Evolutionary conservation across 1,140 invertebrate species (phyloP), one percentile per base, ranked within the genome.

Genomic region (Hermetia illucens): DNA sequence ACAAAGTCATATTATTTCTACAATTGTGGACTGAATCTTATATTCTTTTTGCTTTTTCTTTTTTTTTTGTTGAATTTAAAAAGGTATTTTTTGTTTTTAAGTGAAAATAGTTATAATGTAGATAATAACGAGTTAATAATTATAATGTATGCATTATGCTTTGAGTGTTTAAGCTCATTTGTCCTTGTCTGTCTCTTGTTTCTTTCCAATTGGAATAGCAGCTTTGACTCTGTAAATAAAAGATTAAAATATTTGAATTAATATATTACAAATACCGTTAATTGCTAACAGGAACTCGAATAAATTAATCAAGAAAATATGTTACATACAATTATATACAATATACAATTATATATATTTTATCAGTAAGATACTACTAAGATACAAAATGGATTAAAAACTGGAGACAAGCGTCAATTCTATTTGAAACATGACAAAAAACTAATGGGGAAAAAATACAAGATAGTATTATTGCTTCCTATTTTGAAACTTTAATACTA

Each of bases 171-270:
- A 87, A n/a, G n/a, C n/a, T n/a, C n/a, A n/a, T 72, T 88, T 81
- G 62, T 88, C 82, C 68, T 84, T 83, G 46, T 76, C 69, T 50
- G 77, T 74, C 50, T 79, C 77, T 47, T 57, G 71, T 70, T 91
- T 91, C 68, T 89, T 86, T 45, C 55, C 83, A 62, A 92, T 77
- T 40, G 89, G 90, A 58, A 93, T 77, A 43, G 86, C 85, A 45
- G 82, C 81, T 62, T 85, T 85, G 47, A 92, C 79, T 64, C 88
- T 94, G 66, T 12, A 72, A 72, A 44, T 42, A 54, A 53, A 49
- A 51, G 41, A 39, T n/a, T 12, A 31, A 36, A 29, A 24, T 0
- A 21, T 34, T 34, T 5, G 13, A 5, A 13, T 49, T 44, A 27
- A 19, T 34, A 35, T 27, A 19, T 12, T 4, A 30, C 16, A 39